Base-by-base conservation (phyloP, 2,888 invertebrate species). In the Cephonodes hylas region DNA sequence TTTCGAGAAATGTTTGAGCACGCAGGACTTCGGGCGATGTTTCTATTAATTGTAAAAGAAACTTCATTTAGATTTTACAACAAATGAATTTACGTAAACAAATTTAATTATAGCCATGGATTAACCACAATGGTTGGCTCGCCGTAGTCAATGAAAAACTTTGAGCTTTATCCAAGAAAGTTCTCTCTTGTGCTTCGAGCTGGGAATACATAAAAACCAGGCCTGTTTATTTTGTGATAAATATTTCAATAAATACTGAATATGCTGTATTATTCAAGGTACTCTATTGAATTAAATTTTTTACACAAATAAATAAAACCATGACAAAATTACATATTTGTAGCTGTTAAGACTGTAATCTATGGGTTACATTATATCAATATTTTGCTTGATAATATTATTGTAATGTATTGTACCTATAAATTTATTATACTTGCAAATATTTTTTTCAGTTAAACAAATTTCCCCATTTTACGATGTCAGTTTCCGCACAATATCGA, bases 91-190 rank as follows among this genome's bases (percentile, higher is more conserved):
- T 82, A 83, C 85, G 84, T 84, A 88, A 89, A 89, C 88, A 87
- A 90, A 89, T 89, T 90, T 89, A 89, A 91, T 89, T 89, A 89
- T 84, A 83, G 81, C 82, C 84, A 82, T 83, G 85, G 88, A 89
- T 89, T 89, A 90, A 86, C 87, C 85, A 88, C 88, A 90, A 89
- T 90, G 81, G 88, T 82, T 80, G 78, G 76, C 73, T 73, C 81
- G 83, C 82, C 81, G 81, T 75, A 75, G 75, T 80, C 86, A 88
- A 88, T 88, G 79, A 77, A 75, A 81, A 88, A 88, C 86, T 89
- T 89, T 70, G 78, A 65, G 89, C 83, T 89, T 87, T 81, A 80
- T 77, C 77, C 75, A 79, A 83, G 80, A 78, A 80, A 80, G 70
- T 85, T 77, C 70, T 73, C 73, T 76, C 77, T 80, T 79, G 77